Conservation (phyloP, 2,113 vertebrate species). For the Dinomys branickii region DNA sequence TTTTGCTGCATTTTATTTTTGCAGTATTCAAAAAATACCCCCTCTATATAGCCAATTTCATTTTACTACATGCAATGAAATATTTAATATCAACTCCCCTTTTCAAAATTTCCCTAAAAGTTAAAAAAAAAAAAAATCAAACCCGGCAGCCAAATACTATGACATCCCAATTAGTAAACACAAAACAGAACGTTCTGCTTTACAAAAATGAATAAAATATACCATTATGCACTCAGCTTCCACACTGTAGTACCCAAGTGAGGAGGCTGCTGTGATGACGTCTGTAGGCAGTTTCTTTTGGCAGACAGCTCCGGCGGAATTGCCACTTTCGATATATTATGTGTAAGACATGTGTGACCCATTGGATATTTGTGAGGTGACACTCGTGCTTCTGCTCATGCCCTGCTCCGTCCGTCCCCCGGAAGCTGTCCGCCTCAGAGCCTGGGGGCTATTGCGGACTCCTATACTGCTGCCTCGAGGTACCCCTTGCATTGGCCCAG, state of each 20-base stretch:
- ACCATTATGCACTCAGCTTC: constrained; percentile 88
- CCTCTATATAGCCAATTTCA: constrained; percentile 79
- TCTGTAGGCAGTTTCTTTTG: constrained; percentile 91
- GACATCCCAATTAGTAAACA: constrained; percentile 90
- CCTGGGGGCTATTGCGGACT: constrained; percentile 98
- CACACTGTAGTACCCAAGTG: constrained; percentile 87
- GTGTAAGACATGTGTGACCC: constrained; percentile 99
- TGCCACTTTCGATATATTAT: constrained; percentile 91
- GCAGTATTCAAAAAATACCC: constrained; percentile 71
- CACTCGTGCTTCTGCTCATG: constrained; percentile 99
- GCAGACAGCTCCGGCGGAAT: constrained; percentile 90
- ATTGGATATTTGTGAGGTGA: constrained; percentile 99
- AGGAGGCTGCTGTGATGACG: constrained; percentile 88
- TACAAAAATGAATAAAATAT: constrained; percentile 89
- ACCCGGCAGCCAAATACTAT: constrained; percentile 90
- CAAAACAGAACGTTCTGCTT: constrained; percentile 87
- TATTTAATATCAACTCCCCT: constrained; percentile 75
- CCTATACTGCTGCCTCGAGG: constrained; percentile 93
- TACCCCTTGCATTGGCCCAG: constrained; percentile 91
- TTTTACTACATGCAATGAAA: constrained; percentile 81
- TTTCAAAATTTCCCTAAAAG: constrained; percentile 64
- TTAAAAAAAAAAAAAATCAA: constrained; percentile 73
- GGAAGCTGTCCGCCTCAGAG: constrained; percentile 96
- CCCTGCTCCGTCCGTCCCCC: constrained; percentile 96
- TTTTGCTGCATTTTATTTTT: constrained; percentile 78